Percentiles rank a stretch among this genome's conserved stretches.
These are phyloP conservation scores for Hypomecis punctinalis DNA, from an alignment of 2,888 invertebrate genomes.

Conservation along the genomic window DNA sequence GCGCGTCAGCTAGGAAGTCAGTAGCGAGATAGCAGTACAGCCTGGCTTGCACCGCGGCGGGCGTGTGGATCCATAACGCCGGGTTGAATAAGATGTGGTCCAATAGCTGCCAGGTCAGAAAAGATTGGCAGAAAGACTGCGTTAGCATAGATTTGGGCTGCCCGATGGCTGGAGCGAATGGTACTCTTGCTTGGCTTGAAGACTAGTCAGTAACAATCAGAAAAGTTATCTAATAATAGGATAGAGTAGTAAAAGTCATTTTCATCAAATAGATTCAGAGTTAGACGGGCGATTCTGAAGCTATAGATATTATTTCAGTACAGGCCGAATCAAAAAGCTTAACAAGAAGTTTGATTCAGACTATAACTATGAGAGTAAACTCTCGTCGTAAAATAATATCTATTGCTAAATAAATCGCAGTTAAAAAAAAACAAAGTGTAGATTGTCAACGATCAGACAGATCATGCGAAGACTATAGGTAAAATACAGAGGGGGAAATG, in stretches of 20 bases:
- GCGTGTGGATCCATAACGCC: conserved; percentile 99
- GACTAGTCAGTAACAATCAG: not conserved
- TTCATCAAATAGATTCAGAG: not conserved
- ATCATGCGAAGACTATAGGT: not conserved
- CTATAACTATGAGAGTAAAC: too few species aligned
- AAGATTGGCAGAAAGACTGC: conserved; percentile 96
- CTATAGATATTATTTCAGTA: not conserved
- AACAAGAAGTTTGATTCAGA: too few species aligned
- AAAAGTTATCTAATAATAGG: not conserved
- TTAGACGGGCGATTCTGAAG: not conserved
- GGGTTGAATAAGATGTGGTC: conserved; percentile 99
- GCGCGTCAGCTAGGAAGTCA: conserved; percentile 99
- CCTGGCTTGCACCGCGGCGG: conserved; percentile 96
- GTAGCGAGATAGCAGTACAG: conserved; percentile 99
- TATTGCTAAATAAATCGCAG: not conserved
- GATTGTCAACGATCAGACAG: not conserved
- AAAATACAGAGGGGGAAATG: not conserved
- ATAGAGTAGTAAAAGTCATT: not conserved
- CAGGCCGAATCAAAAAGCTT: too few species aligned
- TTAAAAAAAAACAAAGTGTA: not conserved
- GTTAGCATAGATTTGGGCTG: conserved; percentile 85
- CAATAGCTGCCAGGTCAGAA: conserved; percentile 97
- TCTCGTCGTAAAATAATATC: not conserved
- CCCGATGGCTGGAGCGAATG: conserved; percentile 78
- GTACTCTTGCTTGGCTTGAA: conserved; percentile 69